These are phyloP conservation scores for Ernsta delagoae DNA, from an alignment of 2,888 invertebrate genomes.

Conservation along the genomic window DNA sequence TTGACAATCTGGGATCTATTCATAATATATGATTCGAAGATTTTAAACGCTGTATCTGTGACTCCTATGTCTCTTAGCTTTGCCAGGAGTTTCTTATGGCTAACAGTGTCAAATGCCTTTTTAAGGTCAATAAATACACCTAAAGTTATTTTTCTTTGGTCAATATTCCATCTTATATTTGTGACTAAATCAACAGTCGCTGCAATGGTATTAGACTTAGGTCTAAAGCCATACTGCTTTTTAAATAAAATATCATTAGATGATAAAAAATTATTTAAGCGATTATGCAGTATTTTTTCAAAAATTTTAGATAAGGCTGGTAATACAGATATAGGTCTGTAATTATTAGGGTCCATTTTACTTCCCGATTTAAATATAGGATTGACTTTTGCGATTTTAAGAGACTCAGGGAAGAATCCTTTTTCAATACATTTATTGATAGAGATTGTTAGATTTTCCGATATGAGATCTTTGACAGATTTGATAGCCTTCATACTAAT, in stretches of 20 bases:
- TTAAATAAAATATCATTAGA: not conserved
- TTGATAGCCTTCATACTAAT: not conserved
- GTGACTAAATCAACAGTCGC: not conserved
- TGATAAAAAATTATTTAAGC: not conserved
- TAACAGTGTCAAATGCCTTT: constrained; percentile 1
- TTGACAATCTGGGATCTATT: not conserved
- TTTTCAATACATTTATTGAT: not conserved
- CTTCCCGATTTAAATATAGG: not conserved
- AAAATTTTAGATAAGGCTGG: not conserved
- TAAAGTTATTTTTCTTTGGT: not conserved
- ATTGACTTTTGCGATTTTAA: constrained; percentile 5
- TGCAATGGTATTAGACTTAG: not conserved
- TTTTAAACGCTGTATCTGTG: not conserved
- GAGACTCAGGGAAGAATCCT: not conserved
- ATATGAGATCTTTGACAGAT: not conserved
- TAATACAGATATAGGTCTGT: constrained; percentile 2
- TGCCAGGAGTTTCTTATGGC: not conserved
- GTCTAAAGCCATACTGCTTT: not conserved
- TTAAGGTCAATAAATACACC: not conserved
- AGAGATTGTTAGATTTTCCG: not conserved
- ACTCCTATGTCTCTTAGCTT: constrained; percentile 1
- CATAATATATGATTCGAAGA: not conserved
- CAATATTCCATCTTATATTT: not conserved
- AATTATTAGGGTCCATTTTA: not conserved
- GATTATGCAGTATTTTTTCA: not conserved